phyloP scores from a whole-genome alignment of 2,888 invertebrate genomes.

The Calephelis perditalis region DNA sequence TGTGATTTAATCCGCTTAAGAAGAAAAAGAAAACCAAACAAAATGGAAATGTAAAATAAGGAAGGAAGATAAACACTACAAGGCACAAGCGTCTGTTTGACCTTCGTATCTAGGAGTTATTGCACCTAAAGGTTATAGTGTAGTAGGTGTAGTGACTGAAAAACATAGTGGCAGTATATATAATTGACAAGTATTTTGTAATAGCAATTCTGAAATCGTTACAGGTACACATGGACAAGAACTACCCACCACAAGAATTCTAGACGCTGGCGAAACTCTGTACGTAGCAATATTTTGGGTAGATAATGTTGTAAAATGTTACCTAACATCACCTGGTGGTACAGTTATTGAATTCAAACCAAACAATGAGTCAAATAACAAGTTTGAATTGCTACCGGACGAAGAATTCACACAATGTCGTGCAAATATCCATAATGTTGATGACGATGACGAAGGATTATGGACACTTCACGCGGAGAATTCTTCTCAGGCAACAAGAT shows the following conservation, averaged over 20 bases:
- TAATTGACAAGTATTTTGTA: too few species aligned
- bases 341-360: conserved; percentile 34
- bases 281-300: conserved; percentile 23
- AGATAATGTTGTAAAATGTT: conserved; percentile 29
- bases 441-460: conserved; percentile 32
- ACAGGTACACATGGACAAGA: conserved; percentile 24
- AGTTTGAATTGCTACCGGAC: conserved; percentile 24
- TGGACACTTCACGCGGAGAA: conserved; percentile 33
- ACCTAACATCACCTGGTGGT: conserved; percentile 29
- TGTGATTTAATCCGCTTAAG: too few species aligned
- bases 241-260: conserved; percentile 1
- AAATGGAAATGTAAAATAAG: background rate
- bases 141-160: too few species aligned
- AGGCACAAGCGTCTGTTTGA: too few species aligned
- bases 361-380: conserved; percentile 29
- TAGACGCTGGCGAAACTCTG: conserved; percentile 28
- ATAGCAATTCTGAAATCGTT: background rate
- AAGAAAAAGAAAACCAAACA: background rate
- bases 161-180: too few species aligned
- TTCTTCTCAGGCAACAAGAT: background rate
- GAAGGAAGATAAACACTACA: background rate
- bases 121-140: too few species aligned
- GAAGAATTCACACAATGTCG: conserved; percentile 24
- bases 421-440: conserved; percentile 28
- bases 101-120: too few species aligned